A percentile compares a stretch with the other conserved stretches of the same genome.
These are phyloP conservation scores for Mimas tiliae DNA, from an alignment of 2,888 invertebrate species.

Conservation along the genomic window DNA sequence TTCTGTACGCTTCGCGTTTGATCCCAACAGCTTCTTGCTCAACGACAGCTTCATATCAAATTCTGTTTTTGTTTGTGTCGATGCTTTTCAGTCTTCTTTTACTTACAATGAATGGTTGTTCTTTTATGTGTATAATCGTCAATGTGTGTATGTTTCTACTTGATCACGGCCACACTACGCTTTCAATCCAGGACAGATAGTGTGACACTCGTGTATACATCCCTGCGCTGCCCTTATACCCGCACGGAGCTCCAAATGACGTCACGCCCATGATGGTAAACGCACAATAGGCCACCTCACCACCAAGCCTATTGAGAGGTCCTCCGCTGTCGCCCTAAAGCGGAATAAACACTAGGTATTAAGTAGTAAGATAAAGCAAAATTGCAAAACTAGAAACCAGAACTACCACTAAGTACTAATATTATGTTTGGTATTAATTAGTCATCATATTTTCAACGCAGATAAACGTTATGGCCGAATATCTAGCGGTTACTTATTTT, in stretches of 20 bases:
- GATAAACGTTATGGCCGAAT: too few species aligned
- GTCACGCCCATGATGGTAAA: slow-evolving; percentile 81
- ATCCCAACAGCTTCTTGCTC: too few species aligned
- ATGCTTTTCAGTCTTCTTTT: too few species aligned
- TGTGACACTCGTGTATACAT: slow-evolving; percentile 84
- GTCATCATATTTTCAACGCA: too few species aligned
- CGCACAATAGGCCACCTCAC: slow-evolving; percentile 63
- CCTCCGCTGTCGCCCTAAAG: slow-evolving; percentile 88
- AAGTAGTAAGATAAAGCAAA: background rate
- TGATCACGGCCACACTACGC: slow-evolving; percentile 36
- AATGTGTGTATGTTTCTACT: background rate
- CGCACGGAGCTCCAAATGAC: slow-evolving; percentile 77
- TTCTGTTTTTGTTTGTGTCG: too few species aligned
- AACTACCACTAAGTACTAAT: too few species aligned
- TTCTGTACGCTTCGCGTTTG: too few species aligned
- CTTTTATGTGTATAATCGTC: too few species aligned
- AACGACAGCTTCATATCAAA: background rate
- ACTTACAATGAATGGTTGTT: too few species aligned
- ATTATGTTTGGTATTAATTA: too few species aligned
- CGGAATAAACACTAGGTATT: background rate
- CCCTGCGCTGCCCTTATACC: slow-evolving; percentile 71
- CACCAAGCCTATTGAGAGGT: slow-evolving; percentile 68
- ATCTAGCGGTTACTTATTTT: too few species aligned
- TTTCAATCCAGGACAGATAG: slow-evolving; percentile 53
- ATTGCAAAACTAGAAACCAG: background rate